phyloP scores from a whole-genome alignment of 2,888 invertebrate genomes.

The Apantesis nais region DNA sequence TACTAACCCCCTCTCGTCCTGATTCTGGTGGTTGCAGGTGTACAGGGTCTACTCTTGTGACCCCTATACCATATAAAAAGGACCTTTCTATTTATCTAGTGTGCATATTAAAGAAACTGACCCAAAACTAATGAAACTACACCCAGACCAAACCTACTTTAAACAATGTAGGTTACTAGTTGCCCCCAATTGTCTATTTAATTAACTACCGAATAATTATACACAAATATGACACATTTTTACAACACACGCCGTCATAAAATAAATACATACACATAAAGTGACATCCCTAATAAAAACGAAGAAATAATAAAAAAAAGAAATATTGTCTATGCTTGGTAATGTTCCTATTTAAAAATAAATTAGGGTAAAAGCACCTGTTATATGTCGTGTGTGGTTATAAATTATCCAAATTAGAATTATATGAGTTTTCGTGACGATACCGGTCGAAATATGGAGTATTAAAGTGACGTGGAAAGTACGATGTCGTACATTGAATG shows the following conservation, averaged over 20 bases:
- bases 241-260: not conserved
- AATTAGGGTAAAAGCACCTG: slow-evolving; percentile 15
- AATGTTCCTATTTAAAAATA: slow-evolving; percentile 9
- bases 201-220: not conserved
- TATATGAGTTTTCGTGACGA: not conserved
- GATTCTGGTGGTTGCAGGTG: too few relatives aligned
- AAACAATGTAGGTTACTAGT: not conserved
- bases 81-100: too few relatives aligned
- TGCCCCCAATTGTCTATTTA: not conserved
- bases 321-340: slow-evolving; percentile 17
- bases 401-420: slow-evolving; percentile 7
- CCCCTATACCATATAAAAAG: too few relatives aligned
- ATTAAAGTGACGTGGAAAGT: not conserved
- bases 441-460: not conserved
- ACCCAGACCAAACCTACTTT: not conserved
- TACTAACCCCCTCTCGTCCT: too few relatives aligned
- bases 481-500: not conserved
- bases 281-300: slow-evolving; percentile 9
- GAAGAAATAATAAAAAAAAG: slow-evolving; percentile 11
- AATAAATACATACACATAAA: not conserved
- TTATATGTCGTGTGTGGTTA: not conserved
- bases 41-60: too few relatives aligned
- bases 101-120: not conserved
- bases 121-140: not conserved
- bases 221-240: not conserved